A percentile compares a stretch with the other conserved stretches of the same genome.
Evolutionary conservation across 2,888 invertebrate genomes (phyloP).

Genomic region (Yponomeuta sedellus): DNA sequence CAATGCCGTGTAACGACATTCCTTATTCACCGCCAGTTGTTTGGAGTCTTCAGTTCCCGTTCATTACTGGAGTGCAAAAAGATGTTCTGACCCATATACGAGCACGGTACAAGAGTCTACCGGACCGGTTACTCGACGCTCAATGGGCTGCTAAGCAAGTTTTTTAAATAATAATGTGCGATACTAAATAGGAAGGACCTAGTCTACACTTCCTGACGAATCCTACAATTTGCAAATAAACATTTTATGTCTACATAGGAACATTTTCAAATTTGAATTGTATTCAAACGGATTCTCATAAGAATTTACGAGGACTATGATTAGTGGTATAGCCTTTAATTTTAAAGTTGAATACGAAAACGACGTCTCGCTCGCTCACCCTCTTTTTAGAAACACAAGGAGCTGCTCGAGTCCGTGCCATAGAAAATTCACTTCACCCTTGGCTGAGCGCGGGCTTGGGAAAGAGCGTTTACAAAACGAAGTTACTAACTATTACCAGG

Average conservation of each 20-base stretch:
- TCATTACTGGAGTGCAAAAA: neutral
- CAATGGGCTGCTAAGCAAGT: neutral
- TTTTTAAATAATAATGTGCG: neutral
- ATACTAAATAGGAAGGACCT: conserved; percentile 1
- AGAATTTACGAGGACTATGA: neutral
- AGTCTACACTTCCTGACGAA: neutral
- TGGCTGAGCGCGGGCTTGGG: conserved; percentile 4
- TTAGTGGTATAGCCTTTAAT: neutral
- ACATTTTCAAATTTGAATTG: neutral
- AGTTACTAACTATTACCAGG: neutral
- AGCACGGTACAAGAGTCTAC: neutral
- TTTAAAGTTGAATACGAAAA: neutral
- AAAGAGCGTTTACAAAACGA: neutral
- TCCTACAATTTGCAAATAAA: neutral
- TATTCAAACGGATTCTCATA: neutral
- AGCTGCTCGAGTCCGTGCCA: neutral
- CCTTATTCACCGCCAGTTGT: neutral
- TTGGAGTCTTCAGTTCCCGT: neutral
- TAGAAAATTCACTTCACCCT: neutral
- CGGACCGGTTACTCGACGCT: neutral
- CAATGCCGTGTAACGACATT: neutral
- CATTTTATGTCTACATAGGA: neutral
- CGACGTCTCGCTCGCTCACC: neutral
- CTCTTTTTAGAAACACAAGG: neutral
- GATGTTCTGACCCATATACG: neutral